Evolutionary conservation across 2,797 vertebrate species (phyloP).

Genomic region (Enteromius fasciolatus): DNA sequence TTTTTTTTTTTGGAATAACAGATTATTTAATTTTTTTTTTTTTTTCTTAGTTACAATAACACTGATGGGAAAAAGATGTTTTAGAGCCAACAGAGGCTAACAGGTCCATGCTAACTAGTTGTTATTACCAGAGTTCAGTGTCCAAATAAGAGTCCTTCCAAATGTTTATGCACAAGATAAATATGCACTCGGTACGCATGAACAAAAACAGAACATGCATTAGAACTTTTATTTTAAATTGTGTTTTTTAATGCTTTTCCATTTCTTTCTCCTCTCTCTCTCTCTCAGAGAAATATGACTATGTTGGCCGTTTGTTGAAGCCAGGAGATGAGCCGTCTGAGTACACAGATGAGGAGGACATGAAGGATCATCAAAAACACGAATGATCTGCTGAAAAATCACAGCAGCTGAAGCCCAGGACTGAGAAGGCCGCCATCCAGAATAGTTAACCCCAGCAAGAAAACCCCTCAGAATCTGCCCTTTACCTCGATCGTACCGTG

Average conservation of each 20-base stretch:
- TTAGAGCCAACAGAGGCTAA: background rate
- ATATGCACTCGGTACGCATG: background rate
- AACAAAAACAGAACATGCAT: background rate
- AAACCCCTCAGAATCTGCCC: constrained; percentile 16
- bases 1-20: background rate
- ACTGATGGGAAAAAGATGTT: background rate
- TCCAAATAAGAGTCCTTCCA: background rate
- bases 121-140: background rate
- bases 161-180: background rate
- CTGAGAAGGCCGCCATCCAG: constrained; percentile 55
- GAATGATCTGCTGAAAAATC: constrained; percentile 86
- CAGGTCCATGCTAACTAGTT: background rate
- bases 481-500: background rate
- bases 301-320: constrained; percentile 95
- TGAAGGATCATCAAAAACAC: constrained; percentile 97
- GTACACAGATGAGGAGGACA: constrained; percentile 99
- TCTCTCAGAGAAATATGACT: constrained; percentile 95
- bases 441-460: constrained; percentile 36
- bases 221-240: background rate
- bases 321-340: constrained; percentile 98
- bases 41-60: background rate
- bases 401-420: constrained; percentile 68
- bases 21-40: background rate
- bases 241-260: constrained; percentile 3
- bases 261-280: background rate